Evolutionary conservation across 2,113 vertebrate species (phyloP).

Genomic region (Apodemus speciosus): DNA sequence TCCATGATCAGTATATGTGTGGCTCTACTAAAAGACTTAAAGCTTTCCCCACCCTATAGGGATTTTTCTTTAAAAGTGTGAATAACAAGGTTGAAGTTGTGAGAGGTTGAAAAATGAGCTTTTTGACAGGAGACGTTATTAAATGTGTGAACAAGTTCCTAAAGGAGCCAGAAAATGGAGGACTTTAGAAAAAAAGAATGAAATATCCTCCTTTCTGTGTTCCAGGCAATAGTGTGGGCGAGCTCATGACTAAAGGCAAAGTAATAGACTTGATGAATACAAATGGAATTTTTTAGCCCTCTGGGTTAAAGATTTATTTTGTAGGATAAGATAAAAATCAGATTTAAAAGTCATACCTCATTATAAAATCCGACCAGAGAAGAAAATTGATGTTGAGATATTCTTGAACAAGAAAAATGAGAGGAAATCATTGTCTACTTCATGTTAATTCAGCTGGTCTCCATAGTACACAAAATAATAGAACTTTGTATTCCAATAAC

Average conservation of each 20-base stretch:
- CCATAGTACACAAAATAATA: constrained; percentile 4
- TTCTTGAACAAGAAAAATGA: constrained; percentile 60
- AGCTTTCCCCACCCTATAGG: neutral
- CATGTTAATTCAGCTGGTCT: constrained; percentile 35
- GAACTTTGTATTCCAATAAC: neutral
- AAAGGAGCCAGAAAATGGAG: constrained; percentile 26
- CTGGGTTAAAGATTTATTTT: constrained; percentile 64
- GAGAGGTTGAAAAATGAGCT: constrained; percentile 47
- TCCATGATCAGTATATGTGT: neutral
- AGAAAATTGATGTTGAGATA: constrained; percentile 62
- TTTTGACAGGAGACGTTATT: constrained; percentile 29
- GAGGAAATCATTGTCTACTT: constrained; percentile 46
- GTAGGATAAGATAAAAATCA: constrained; percentile 67
- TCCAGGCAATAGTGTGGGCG: neutral
- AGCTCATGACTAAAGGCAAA: constrained; percentile 58
- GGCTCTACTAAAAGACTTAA: neutral
- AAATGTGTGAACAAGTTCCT: constrained; percentile 47
- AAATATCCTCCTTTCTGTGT: constrained; percentile 24
- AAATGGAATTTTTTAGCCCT: constrained; percentile 57
- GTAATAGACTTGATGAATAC: constrained; percentile 53
- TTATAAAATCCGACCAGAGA: constrained; percentile 59
- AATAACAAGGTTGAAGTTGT: constrained; percentile 12
- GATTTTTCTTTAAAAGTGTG: neutral
- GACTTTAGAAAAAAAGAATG: constrained; percentile 18
- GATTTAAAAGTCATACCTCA: constrained; percentile 57